Evolutionary conservation across 2,888 invertebrate species (phyloP).

Genomic region (Eupithecia tripunctaria): DNA sequence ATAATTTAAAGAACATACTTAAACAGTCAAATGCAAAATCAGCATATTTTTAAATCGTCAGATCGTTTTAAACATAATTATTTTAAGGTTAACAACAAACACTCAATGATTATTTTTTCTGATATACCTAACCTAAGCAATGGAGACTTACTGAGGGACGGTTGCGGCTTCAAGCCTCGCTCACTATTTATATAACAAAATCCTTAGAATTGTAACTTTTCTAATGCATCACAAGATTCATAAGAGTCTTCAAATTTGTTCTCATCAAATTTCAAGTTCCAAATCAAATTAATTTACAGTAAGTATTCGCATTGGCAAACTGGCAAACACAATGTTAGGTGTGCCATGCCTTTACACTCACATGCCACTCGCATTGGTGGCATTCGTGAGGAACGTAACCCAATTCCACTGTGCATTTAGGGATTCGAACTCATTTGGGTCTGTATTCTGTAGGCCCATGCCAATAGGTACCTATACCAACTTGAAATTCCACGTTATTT

Average conservation of each 20-base stretch:
- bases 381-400: neutral
- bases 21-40: no score
- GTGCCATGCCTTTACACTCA: neutral
- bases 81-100: no score
- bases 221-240: no score
- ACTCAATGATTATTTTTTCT: no score
- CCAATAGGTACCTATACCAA: neutral
- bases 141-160: no score
- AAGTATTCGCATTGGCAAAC: neutral
- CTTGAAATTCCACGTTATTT: neutral
- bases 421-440: neutral
- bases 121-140: no score
- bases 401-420: slow-evolving; percentile 1
- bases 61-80: no score
- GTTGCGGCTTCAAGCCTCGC: no score
- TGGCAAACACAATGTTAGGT: neutral
- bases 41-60: no score
- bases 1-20: no score
- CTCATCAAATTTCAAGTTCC: neutral
- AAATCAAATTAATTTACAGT: neutral
- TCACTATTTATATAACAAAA: no score
- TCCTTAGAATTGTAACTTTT: neutral
- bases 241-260: neutral
- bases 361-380: neutral
- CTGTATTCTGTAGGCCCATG: neutral